Evolutionary conservation across 1,140 invertebrate species (phyloP).

Genomic region (Magallana angulata): DNA sequence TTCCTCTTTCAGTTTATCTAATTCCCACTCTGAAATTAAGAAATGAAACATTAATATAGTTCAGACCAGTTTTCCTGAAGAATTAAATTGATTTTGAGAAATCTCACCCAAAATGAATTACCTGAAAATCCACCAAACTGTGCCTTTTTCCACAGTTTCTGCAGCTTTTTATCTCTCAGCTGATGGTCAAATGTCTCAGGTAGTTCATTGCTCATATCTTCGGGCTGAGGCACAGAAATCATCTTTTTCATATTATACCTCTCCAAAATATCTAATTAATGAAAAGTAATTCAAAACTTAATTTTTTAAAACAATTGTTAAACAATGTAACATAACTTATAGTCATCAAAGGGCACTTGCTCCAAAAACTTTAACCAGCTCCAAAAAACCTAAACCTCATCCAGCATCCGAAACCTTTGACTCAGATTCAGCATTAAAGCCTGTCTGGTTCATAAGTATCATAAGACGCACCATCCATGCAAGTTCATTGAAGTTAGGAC

Average conservation of each 20-base stretch:
- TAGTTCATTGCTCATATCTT: slow-evolving; percentile 81
- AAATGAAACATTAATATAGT: slow-evolving; percentile 42
- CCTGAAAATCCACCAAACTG: slow-evolving; percentile 90
- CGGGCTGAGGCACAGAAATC: slow-evolving; percentile 84
- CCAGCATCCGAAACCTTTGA: no score
- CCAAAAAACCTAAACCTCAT: no score
- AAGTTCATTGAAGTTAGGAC: no score
- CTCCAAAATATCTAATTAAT: slow-evolving; percentile 82
- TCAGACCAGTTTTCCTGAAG: neutral
- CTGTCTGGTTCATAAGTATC: no score
- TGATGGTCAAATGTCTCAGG: slow-evolving; percentile 85
- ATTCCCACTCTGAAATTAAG: slow-evolving; percentile 85
- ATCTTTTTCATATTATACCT: slow-evolving; percentile 89
- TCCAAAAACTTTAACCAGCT: no score
- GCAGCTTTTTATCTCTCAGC: slow-evolving; percentile 94
- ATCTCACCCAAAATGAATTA: neutral
- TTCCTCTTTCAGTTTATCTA: slow-evolving; percentile 91
- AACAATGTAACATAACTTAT: no score
- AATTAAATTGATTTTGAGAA: slow-evolving; percentile 1
- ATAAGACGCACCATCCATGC: no score
- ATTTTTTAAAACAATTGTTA: no score
- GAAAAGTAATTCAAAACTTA: no score
- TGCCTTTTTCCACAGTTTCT: slow-evolving; percentile 93
- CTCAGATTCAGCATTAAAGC: no score
- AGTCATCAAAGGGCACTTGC: no score